Base-by-base conservation (phyloP, 2,113 vertebrate species). In the Odontophorus gujanensis region DNA sequence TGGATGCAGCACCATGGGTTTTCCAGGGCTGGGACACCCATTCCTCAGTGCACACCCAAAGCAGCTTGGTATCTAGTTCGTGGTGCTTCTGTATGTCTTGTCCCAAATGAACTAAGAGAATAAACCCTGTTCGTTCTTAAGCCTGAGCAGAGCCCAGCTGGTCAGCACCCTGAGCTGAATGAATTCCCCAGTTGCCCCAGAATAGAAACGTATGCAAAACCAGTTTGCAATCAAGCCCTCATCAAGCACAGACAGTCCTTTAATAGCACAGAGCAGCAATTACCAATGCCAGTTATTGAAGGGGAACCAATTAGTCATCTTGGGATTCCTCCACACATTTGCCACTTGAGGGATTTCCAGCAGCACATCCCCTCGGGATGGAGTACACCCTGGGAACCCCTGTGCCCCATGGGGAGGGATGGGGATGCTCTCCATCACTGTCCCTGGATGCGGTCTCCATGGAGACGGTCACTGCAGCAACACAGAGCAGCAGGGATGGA, bases 391-490 rank as follows among this genome's bases (percentile, higher is more conserved):
- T 6, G 45, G 58, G 66, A 83, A 65, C 17, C 63, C 6, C 2
- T 11, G 2, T 0, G 22, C 57, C 86, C 65, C 0, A 1, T 10
- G 65, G 83, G 83, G 57, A 85, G 26, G 59, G 48, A 87, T 11
- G 51, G 71, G 85, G 75, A 53, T 0, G 1, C 19, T 51, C 66
- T 45, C 85, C 57, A 8, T 4, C 9, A 66, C 34, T 84, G 79
- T 94, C 47, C 90, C 85, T 42, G 40, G 96, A 95, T 95, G 89
- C 8, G 0, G 65, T 96, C 93, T 96, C 96, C 95, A 96, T 93
- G 95, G 93, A 96, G 90, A 96, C 21, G 0, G 89, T 94, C 94
- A 91, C 96, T 48, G 36, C 78, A 61, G 96, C 93, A 94, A 95
- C 85, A 0, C 77, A 73, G 85, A 87, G 75, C 82, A 38, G 67